Evolutionary conservation across 2,888 invertebrate species (phyloP), one percentile per base, ranked within the genome.

Genomic region (Microchrysa polita): DNA sequence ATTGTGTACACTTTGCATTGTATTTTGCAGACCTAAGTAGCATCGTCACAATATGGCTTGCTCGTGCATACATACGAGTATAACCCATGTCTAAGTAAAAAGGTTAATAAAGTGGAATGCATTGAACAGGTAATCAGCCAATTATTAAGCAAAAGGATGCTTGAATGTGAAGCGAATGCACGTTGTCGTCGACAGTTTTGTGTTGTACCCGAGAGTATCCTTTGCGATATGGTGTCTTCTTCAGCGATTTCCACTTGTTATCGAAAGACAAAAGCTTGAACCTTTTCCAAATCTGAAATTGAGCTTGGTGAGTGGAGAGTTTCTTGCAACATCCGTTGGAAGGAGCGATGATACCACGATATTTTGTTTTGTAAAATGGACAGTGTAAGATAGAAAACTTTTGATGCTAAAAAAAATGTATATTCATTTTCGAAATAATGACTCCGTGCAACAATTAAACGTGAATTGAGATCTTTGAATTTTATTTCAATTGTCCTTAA

Each of bases 71-170:
- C 4, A n/a, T n/a, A n/a, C n/a, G n/a, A 63, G 42, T 18, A 63
- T n/a, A n/a, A n/a, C 34, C 20, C 48, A 34, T 34, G 16, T 63
- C 63, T 63, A 63, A 5, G 40, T 42, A 14, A 63, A 63, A 63
- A 63, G 63, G 63, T 23, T 67, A 67, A 55, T 67, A 67, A 67
- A 67, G 34, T 27, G 34, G 55, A 67, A 67, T 53, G 67, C 67
- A 53, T 53, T 53, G 67, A 53, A 67, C 67, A 34, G 67, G 67
- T 67, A 67, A 67, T 67, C 67, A 67, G 34, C 53, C 52, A 67
- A 53, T 67, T 67, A 63, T 63, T 16, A 67, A 53, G 53, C 53
- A 34, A 52, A n/a, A 67, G 67, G 27, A 16, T 27, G 67, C 53
- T 63, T 55, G 27, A 67, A 52, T 23, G 52, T 12, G 48, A 23